A percentile compares a stretch with the other conserved stretches of the same genome.
Conservation (phyloP, 2,888 invertebrate genomes). For the Exephanes ischioxanthus region DNA sequence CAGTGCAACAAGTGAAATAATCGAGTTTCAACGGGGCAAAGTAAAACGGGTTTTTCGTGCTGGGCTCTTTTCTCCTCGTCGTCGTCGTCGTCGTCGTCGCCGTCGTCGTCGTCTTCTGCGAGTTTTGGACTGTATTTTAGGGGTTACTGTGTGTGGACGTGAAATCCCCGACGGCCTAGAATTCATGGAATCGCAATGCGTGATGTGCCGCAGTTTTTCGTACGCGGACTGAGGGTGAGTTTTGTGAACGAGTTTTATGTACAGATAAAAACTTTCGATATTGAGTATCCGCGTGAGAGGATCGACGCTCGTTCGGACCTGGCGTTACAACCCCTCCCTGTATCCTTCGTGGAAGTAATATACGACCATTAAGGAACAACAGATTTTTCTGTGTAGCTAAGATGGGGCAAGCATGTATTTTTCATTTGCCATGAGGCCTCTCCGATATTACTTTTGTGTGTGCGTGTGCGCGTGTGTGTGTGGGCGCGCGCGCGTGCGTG, state of each 20-base stretch:
- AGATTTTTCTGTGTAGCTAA: slow-evolving; percentile 68
- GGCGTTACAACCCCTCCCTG: slow-evolving; percentile 21
- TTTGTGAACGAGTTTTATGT: slow-evolving; percentile 18
- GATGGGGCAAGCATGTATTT: slow-evolving; percentile 53
- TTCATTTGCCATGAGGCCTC: slow-evolving; percentile 63
- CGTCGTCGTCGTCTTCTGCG: background rate
- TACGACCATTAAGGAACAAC: slow-evolving; percentile 64
- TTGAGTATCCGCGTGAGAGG: background rate
- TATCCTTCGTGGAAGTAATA: slow-evolving; percentile 52
- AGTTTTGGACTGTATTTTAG: slow-evolving; percentile 12
- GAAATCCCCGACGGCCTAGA: slow-evolving; percentile 39
- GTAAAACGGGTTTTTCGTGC: slow-evolving; percentile 71
- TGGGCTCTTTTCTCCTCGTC: slow-evolving; percentile 49
- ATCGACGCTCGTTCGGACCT: slow-evolving; percentile 11
- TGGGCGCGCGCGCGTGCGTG: background rate
- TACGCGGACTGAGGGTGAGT: slow-evolving; percentile 58
- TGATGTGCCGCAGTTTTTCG: slow-evolving; percentile 64
- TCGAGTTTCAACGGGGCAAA: slow-evolving; percentile 60
- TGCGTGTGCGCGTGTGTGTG: slow-evolving; percentile 4
- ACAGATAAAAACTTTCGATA: background rate
- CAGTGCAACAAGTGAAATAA: slow-evolving; percentile 45
- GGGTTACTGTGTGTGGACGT: slow-evolving; percentile 27
- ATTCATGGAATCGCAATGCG: slow-evolving; percentile 74
- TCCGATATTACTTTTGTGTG: slow-evolving; percentile 13
- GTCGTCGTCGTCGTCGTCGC: background rate